phyloP scores from a whole-genome alignment of 1,140 invertebrate species.

The Solenopsis fugax region DNA sequence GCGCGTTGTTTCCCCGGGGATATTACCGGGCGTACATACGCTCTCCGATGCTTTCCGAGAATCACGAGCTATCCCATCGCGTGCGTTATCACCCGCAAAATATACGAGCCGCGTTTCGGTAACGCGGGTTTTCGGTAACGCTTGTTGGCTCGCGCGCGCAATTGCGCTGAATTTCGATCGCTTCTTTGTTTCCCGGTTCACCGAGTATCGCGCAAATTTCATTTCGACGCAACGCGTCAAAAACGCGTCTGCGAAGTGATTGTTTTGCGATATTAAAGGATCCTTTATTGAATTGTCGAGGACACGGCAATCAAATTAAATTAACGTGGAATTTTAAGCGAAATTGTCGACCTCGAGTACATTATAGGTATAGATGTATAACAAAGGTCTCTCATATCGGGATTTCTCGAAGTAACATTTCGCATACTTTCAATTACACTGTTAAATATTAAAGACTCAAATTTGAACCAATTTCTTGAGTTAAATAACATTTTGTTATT shows the following conservation, averaged over 20 bases:
- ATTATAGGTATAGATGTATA: neutral
- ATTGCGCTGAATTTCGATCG: neutral
- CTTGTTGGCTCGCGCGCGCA: neutral
- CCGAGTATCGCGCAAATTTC: slow-evolving; percentile 14
- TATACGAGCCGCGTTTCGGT: slow-evolving; percentile 43
- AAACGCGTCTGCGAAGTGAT: neutral
- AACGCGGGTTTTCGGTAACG: slow-evolving; percentile 13
- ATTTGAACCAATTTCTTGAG: too few relatives aligned
- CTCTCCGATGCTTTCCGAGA: slow-evolving; percentile 2
- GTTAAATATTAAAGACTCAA: too few relatives aligned
- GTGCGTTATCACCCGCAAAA: slow-evolving; percentile 47
- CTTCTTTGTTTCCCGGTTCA: neutral
- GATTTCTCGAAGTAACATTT: neutral
- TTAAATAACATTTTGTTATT: too few relatives aligned
- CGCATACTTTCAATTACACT: neutral
- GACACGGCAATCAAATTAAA: neutral
- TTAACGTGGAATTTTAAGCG: neutral
- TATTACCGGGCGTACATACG: slow-evolving; percentile 3
- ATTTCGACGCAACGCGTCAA: neutral
- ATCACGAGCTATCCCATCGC: neutral
- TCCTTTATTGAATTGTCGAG: slow-evolving; percentile 12
- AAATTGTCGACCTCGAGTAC: neutral
- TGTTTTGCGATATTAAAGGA: neutral
- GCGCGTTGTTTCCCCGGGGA: slow-evolving; percentile 1
- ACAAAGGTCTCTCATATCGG: neutral